A percentile compares a stretch with the other conserved stretches of the same genome.
phyloP scores from a whole-genome alignment of 2,797 vertebrate species.

The Fringilla coelebs region DNA sequence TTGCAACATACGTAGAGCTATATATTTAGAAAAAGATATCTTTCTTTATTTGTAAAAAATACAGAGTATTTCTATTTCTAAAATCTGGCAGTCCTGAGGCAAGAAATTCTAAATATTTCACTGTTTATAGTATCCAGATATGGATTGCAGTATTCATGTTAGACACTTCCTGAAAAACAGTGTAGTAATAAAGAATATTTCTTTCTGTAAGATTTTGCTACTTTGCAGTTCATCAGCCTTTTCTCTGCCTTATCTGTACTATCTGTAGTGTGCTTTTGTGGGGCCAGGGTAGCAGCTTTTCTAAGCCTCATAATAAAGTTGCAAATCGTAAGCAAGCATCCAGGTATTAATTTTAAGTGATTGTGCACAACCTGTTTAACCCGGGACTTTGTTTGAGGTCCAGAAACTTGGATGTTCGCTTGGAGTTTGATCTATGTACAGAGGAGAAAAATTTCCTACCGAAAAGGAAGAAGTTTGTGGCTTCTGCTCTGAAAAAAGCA shows the following conservation, averaged over 20 bases:
- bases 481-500: constrained; percentile 71
- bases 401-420: constrained; percentile 68
- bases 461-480: constrained; percentile 76
- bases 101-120: background rate
- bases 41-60: background rate
- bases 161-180: background rate
- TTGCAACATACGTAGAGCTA: background rate
- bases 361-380: background rate
- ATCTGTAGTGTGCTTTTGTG: background rate
- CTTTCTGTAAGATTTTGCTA: background rate
- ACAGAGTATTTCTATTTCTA: background rate
- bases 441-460: constrained; percentile 77
- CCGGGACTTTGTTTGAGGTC: constrained; percentile 29
- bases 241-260: background rate
- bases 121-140: background rate
- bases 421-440: constrained; percentile 76
- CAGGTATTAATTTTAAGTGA: background rate
- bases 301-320: background rate
- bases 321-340: background rate
- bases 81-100: background rate
- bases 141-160: background rate
- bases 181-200: background rate
- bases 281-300: background rate
- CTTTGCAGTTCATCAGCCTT: background rate
- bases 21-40: background rate